phyloP scores from a whole-genome alignment of 1,140 invertebrate species.

The Tachypleus tridentatus region DNA sequence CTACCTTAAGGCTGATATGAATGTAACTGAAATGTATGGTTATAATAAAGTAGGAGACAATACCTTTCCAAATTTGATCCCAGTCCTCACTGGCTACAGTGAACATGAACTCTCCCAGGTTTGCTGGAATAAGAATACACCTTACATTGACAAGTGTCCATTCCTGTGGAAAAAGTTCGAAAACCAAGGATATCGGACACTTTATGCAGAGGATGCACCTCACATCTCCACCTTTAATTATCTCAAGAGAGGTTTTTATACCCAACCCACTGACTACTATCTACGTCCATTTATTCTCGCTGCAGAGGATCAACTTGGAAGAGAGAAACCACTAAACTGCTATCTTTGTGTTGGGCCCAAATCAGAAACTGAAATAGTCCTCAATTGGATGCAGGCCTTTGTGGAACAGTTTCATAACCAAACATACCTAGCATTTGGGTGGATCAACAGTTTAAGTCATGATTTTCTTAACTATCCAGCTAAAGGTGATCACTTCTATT shows the following conservation, averaged over 20 bases:
- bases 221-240: conserved; percentile 69
- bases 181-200: conserved; percentile 41
- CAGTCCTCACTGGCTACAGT: conserved; percentile 31
- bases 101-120: conserved; percentile 14
- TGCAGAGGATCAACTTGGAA: conserved; percentile 12
- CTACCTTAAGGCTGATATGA: conserved; percentile 33
- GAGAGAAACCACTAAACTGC: conserved; percentile 2
- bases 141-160: conserved; percentile 13
- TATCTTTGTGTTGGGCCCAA: conserved; percentile 14
- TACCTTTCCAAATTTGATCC: conserved; percentile 36
- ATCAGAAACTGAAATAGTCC: conserved; percentile 15
- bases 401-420: conserved; percentile 9
- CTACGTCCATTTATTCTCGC: conserved; percentile 49
- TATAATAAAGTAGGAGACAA: conserved; percentile 38
- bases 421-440: conserved; percentile 32
- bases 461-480: conserved; percentile 31
- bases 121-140: not conserved
- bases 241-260: conserved; percentile 57
- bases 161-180: conserved; percentile 16
- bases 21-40: conserved; percentile 33
- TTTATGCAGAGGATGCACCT: conserved; percentile 62
- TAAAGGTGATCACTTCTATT: conserved; percentile 29
- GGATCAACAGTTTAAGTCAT: conserved; percentile 35
- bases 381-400: conserved; percentile 15
- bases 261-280: conserved; percentile 70